A percentile compares a stretch with the other conserved stretches of the same genome.
phyloP scores from a whole-genome alignment of 2,888 invertebrate species.

The Timema podura region DNA sequence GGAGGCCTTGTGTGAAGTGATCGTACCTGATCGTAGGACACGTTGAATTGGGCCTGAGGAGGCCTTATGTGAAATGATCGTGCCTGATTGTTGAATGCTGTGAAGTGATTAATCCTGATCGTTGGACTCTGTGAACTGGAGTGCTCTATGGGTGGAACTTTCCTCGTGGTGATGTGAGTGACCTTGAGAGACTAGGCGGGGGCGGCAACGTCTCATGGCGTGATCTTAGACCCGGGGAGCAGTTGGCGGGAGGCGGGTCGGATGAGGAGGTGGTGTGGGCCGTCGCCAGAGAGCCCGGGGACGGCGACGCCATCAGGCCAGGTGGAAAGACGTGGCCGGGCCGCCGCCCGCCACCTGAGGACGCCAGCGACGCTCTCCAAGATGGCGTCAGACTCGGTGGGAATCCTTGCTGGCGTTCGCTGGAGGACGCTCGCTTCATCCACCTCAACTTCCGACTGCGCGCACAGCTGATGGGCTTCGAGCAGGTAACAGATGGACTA shows the following conservation, averaged over 20 bases:
- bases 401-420: slow-evolving; percentile 42
- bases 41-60: no score
- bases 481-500: slow-evolving; percentile 51
- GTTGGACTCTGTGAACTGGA: no score
- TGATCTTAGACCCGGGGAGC: not conserved
- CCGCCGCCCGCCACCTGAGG: slow-evolving; percentile 20
- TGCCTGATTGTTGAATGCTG: no score
- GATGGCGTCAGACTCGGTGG: slow-evolving; percentile 20
- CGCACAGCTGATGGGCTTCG: slow-evolving; percentile 59
- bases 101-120: no score
- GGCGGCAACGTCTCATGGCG: not conserved
- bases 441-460: slow-evolving; percentile 60
- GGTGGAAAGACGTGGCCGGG: slow-evolving; percentile 22
- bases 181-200: no score
- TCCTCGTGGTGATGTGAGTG: no score
- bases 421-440: slow-evolving; percentile 61
- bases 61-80: no score
- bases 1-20: no score
- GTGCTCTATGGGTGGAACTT: no score
- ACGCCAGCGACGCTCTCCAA: slow-evolving; percentile 9
- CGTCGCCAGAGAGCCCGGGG: not conserved
- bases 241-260: not conserved
- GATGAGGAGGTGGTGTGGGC: not conserved
- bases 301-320: slow-evolving; percentile 20
- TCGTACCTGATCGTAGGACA: no score